phyloP scores from a whole-genome alignment of 1,140 invertebrate species.

The Protaetia brevitarsis region DNA sequence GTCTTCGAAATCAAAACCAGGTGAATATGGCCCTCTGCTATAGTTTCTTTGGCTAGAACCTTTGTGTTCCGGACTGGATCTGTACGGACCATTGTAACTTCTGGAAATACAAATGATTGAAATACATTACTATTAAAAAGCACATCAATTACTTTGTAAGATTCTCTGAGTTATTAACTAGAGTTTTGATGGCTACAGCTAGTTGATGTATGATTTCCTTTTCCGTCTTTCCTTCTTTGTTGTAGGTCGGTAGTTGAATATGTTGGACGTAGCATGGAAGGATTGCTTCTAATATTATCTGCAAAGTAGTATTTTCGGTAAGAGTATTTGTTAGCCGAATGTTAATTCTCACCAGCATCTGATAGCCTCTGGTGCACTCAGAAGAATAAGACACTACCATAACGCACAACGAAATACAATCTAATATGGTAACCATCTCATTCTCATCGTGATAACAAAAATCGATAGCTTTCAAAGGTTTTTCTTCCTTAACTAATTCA shows the following conservation, averaged over 20 bases:
- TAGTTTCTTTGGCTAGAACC: conserved; percentile 80
- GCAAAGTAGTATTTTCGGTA: conserved; percentile 28
- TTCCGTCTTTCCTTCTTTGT: conserved; percentile 84
- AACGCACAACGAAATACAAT: conserved; percentile 92
- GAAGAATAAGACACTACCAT: conserved; percentile 97
- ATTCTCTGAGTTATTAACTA: conserved; percentile 95
- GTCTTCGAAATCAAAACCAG: conserved; percentile 83
- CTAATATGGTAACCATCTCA: conserved; percentile 89
- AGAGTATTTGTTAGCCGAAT: neutral
- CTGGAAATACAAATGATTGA: conserved; percentile 49
- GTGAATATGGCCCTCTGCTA: conserved; percentile 70
- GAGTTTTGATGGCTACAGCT: conserved; percentile 90
- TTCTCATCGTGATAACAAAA: conserved; percentile 96
- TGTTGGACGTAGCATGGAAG: conserved; percentile 92
- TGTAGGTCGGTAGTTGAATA: conserved; percentile 84
- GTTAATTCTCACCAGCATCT: conserved; percentile 93
- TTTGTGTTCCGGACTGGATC: conserved; percentile 81
- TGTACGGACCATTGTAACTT: conserved; percentile 88
- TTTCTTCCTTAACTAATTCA: conserved; percentile 92
- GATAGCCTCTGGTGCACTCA: conserved; percentile 91
- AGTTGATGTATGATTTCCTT: conserved; percentile 94
- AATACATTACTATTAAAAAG: conserved; percentile 3
- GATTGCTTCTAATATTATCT: conserved; percentile 95
- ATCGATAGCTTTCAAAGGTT: conserved; percentile 94
- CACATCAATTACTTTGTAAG: conserved; percentile 79